Percentiles rank a stretch among this genome's conserved stretches.
Evolutionary conservation across 2,888 invertebrate genomes (phyloP).

Genomic region (Megamerina dolium): DNA sequence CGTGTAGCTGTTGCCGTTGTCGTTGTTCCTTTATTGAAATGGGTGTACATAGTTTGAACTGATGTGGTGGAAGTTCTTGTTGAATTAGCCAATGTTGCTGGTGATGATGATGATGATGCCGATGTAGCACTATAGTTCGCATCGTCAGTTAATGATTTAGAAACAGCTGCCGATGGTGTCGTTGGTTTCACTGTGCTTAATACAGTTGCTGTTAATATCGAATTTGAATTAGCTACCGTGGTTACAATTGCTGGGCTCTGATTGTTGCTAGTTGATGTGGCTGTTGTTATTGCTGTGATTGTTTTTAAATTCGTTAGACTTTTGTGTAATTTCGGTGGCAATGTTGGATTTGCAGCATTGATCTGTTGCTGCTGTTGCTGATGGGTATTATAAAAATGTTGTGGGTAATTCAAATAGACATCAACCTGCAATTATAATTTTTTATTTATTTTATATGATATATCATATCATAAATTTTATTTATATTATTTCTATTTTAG

Average conservation of each 20-base stretch:
- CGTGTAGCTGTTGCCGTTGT: conserved; percentile 18
- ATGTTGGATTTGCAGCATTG: conserved; percentile 41
- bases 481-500: too few relatives aligned
- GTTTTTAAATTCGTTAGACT: conserved; percentile 45
- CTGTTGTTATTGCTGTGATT: conserved; percentile 14
- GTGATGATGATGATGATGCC: conserved; percentile 8
- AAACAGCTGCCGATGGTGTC: conserved; percentile 16
- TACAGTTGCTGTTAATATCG: too few relatives aligned
- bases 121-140: conserved; percentile 7
- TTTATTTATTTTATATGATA: too few relatives aligned
- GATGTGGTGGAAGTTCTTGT: conserved; percentile 21
- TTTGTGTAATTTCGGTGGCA: conserved; percentile 51
- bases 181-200: conserved; percentile 18
- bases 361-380: conserved; percentile 26
- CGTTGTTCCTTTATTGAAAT: conserved; percentile 32
- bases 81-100: conserved; percentile 14
- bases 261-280: conserved; percentile 22
- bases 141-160: conserved; percentile 13
- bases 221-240: background rate
- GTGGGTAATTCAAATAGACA: conserved; percentile 42
- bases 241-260: conserved; percentile 9
- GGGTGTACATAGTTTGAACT: conserved; percentile 40
- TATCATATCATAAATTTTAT: too few relatives aligned
- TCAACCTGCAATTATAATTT: conserved; percentile 42
- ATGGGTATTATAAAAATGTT: conserved; percentile 34